phyloP scores from a whole-genome alignment of 2,113 vertebrate species.

The Pangasianodon hypophthalmus region DNA sequence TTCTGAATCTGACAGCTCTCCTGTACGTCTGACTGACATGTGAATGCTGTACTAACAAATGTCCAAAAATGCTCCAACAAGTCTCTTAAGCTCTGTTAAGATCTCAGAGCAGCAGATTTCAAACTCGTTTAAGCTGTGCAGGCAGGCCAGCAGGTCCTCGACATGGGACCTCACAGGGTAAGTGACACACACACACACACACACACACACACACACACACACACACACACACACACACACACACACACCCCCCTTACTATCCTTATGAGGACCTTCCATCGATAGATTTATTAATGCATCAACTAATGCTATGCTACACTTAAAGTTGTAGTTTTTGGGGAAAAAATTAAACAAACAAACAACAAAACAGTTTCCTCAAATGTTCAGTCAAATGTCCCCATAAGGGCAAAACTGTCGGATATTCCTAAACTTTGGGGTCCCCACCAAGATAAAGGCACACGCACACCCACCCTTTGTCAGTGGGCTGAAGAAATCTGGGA shows the following conservation, averaged over 20 bases:
- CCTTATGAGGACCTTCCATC: neutral
- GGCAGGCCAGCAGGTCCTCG: slow-evolving; percentile 3
- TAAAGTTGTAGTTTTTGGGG: neutral
- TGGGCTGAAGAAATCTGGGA: slow-evolving; percentile 36
- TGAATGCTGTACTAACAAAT: slow-evolving; percentile 46
- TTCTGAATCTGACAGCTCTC: slow-evolving; percentile 43
- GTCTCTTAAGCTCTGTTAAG: slow-evolving; percentile 36
- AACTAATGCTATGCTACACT: neutral
- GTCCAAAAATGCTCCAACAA: slow-evolving; percentile 37
- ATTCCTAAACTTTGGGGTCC: neutral
- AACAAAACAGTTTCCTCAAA: neutral
- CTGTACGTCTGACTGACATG: slow-evolving; percentile 38
- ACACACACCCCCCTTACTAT: neutral
- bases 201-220: neutral
- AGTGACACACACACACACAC: neutral
- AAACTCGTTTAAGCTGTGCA: slow-evolving; percentile 39
- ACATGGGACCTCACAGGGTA: slow-evolving; percentile 3
- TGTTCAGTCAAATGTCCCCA: neutral
- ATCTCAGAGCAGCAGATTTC: slow-evolving; percentile 32
- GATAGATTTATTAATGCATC: neutral
- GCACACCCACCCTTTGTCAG: neutral
- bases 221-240: neutral
- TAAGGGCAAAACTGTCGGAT: neutral
- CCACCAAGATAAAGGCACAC: neutral
- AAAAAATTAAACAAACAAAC: neutral